A percentile compares a stretch with the other conserved stretches of the same genome.
Evolutionary conservation across 2,797 vertebrate genomes (phyloP).

Genomic region (Lepus townsendii): DNA sequence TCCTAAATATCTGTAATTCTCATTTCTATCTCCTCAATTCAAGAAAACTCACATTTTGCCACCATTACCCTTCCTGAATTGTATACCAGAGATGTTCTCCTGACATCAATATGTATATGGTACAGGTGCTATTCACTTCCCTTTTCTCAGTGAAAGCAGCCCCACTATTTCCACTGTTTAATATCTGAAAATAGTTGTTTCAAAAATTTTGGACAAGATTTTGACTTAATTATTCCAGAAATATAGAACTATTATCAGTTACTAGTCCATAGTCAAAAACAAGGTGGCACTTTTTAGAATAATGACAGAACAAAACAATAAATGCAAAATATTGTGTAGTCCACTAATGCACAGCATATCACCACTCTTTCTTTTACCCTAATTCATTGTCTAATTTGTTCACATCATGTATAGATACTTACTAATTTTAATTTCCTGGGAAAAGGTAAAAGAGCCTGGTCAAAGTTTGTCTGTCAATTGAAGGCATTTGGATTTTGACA

Average conservation of each 20-base stretch:
- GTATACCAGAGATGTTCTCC: not conserved
- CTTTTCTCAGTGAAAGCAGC: not conserved
- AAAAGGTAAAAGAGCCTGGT: constrained; percentile 78
- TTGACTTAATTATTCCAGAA: not conserved
- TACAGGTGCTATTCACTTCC: not conserved
- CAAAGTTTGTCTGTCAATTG: constrained; percentile 72
- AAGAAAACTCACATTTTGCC: not conserved
- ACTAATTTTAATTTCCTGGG: constrained; percentile 69
- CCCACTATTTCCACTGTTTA: not conserved
- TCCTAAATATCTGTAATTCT: not conserved
- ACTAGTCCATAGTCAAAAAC: not conserved
- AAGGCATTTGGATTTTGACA: constrained; percentile 68
- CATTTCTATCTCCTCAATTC: not conserved
- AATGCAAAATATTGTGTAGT: not conserved
- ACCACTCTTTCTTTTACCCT: not conserved
- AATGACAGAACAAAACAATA: not conserved
- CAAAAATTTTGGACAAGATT: not conserved
- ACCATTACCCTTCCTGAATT: not conserved
- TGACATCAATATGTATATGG: not conserved
- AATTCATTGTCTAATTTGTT: not conserved
- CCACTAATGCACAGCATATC: not conserved
- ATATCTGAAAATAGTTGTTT: not conserved
- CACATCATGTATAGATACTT: not conserved
- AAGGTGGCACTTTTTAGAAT: not conserved
- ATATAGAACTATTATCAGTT: not conserved